These are phyloP conservation scores for Achroia grisella DNA, from an alignment of 1,140 invertebrate species.

Conservation along the genomic window DNA sequence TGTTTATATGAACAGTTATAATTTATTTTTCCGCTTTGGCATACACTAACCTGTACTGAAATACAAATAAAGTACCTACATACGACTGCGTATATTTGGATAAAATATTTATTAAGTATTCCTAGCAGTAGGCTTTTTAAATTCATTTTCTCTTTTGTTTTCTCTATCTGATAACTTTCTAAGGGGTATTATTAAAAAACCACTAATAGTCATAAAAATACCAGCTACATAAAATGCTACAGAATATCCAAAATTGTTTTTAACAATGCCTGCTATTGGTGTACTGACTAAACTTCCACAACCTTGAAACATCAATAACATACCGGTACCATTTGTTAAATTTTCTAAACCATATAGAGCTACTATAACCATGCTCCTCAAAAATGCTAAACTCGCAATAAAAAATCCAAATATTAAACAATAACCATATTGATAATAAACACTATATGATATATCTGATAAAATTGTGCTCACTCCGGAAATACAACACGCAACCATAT, in stretches of 20 bases:
- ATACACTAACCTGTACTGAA: no score
- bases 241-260: conserved; percentile 39
- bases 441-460: conserved; percentile 39
- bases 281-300: conserved; percentile 52
- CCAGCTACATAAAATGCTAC: conserved; percentile 50
- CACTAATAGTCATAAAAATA: conserved; percentile 36
- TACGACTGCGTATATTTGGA: no score
- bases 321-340: conserved; percentile 59
- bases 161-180: conserved; percentile 22
- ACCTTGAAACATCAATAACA: conserved; percentile 58
- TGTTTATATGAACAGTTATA: no score
- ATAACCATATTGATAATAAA: conserved; percentile 53
- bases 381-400: conserved; percentile 34
- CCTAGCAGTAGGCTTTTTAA: neutral
- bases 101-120: no score
- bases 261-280: conserved; percentile 43
- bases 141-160: conserved; percentile 10
- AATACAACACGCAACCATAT: conserved; percentile 19
- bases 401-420: conserved; percentile 51
- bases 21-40: no score
- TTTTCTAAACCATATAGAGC: conserved; percentile 56
- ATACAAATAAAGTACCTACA: no score
- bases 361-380: conserved; percentile 50
- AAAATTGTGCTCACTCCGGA: conserved; percentile 35
- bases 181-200: conserved; percentile 34